These are phyloP conservation scores for Otolemur crassicaudatus DNA, from an alignment of 2,797 vertebrate species.

Conservation along the genomic window DNA sequence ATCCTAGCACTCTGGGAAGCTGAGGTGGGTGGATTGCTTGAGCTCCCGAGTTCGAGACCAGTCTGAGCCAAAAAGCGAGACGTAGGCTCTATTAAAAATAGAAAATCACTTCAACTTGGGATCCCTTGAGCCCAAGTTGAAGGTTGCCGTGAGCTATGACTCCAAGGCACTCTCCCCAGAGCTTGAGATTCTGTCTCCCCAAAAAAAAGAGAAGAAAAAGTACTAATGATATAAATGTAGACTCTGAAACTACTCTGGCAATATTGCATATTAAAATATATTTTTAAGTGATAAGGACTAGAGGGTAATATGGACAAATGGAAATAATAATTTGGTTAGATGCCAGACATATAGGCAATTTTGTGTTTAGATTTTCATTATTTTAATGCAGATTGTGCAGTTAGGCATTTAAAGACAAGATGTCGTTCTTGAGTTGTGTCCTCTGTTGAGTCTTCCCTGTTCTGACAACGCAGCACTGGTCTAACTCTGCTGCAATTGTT, in stretches of 20 bases:
- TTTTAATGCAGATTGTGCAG: neutral
- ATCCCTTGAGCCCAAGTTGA: too few relatives aligned
- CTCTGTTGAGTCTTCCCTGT: neutral
- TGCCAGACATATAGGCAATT: neutral
- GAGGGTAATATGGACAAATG: neutral
- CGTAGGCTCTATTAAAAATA: too few relatives aligned
- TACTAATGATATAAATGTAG: neutral
- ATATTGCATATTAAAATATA: neutral
- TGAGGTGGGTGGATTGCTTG: too few relatives aligned
- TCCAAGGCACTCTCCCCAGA: too few relatives aligned
- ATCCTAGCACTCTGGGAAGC: too few relatives aligned
- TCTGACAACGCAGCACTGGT: neutral
- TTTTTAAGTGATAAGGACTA: neutral
- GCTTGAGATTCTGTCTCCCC: too few relatives aligned
- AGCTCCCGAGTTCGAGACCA: too few relatives aligned
- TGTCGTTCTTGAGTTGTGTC: neutral
- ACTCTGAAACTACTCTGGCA: neutral
- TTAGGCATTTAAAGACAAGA: neutral
- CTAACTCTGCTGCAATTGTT: rapidly evolving
- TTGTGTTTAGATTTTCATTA: neutral
- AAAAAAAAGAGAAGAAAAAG: neutral
- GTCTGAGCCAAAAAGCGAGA: too few relatives aligned
- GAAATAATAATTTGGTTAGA: neutral
- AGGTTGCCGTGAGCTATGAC: too few relatives aligned
- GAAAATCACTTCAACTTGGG: too few relatives aligned